phyloP scores from a whole-genome alignment of 2,113 vertebrate species.

The Cyprichromis sp. region DNA sequence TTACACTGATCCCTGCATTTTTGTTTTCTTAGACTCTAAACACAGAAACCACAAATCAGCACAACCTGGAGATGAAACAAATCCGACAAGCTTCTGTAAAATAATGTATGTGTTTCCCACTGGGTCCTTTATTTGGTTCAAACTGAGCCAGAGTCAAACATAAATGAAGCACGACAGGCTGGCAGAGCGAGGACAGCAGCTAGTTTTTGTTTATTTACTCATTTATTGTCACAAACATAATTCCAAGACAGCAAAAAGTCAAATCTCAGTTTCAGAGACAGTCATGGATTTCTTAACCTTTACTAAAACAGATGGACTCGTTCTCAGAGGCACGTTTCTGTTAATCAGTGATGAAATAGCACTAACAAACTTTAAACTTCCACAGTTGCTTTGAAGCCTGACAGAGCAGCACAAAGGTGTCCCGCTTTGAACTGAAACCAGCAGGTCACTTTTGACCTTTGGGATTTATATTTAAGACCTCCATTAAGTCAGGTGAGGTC shows the following conservation, averaged over 20 bases:
- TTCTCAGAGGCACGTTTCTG: background rate
- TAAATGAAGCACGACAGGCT: rapidly evolving
- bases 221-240: background rate
- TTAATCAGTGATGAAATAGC: background rate
- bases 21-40: rapidly evolving
- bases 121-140: rapidly evolving
- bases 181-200: background rate
- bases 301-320: background rate
- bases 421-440: rapidly evolving
- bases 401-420: background rate
- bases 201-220: background rate
- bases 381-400: background rate
- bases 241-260: background rate
- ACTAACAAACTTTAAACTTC: rapidly evolving
- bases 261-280: background rate
- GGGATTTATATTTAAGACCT: background rate
- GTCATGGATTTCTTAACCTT: background rate
- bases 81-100: background rate
- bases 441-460: background rate
- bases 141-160: background rate
- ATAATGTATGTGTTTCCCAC: background rate
- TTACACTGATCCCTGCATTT: background rate
- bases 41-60: background rate
- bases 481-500: background rate
- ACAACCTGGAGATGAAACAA: background rate